Evolutionary conservation across 2,113 vertebrate species (phyloP).

Genomic region (Rhea americana): DNA sequence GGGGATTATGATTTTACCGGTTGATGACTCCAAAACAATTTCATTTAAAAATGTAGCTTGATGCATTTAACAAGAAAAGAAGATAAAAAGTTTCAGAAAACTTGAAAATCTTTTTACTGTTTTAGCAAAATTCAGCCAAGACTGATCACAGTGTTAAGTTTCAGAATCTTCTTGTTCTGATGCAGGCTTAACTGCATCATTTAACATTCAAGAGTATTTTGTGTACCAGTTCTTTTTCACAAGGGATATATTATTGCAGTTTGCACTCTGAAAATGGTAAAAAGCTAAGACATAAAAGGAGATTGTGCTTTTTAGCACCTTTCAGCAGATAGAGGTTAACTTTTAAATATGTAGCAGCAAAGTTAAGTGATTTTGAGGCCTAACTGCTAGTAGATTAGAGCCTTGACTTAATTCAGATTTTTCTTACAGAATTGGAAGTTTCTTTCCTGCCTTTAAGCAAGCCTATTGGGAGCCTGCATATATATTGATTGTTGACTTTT

Average conservation of each 20-base stretch:
- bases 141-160: background rate
- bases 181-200: background rate
- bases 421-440: background rate
- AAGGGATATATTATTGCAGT: background rate
- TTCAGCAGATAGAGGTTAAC: background rate
- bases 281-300: background rate
- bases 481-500: background rate
- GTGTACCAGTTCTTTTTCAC: background rate
- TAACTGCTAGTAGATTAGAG: background rate
- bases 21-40: background rate
- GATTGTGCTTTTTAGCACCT: background rate
- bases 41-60: background rate
- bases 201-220: background rate
- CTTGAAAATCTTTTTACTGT: background rate
- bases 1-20: background rate
- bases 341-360: background rate
- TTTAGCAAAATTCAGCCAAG: background rate
- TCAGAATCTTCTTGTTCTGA: background rate
- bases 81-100: background rate
- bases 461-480: background rate
- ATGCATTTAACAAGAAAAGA: background rate
- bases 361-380: background rate
- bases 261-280: background rate
- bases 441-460: background rate
- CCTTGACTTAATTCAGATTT: background rate